Conservation (phyloP, 2,113 vertebrate genomes). For the Oreochromis spilurus region DNA sequence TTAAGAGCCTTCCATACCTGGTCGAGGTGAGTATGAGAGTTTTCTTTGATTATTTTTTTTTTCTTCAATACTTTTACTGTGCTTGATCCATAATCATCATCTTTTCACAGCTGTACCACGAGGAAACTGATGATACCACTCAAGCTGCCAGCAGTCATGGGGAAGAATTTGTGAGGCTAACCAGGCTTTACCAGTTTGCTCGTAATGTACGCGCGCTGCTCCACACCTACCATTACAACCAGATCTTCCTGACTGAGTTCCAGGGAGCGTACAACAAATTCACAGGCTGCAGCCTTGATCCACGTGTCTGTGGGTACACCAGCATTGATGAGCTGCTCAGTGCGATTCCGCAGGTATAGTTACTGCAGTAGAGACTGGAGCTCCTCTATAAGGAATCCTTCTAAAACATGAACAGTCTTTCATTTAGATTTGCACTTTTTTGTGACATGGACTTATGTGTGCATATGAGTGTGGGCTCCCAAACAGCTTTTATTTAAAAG, state of each 20-base stretch:
- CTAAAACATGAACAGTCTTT: not conserved
- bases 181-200: conserved; percentile 89
- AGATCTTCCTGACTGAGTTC: conserved; percentile 95
- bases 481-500: not conserved
- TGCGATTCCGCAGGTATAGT: conserved; percentile 86
- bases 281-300: conserved; percentile 80
- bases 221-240: conserved; percentile 97
- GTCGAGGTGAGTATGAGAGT: conserved; percentile 78
- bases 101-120: conserved; percentile 76
- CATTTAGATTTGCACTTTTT: not conserved
- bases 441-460: not conserved
- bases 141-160: not conserved
- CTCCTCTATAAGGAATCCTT: not conserved
- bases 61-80: not conserved
- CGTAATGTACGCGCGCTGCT: conserved; percentile 86
- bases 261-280: conserved; percentile 86
- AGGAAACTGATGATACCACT: conserved; percentile 27
- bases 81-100: not conserved
- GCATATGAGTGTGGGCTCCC: not conserved
- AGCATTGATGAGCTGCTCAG: conserved; percentile 86
- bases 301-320: conserved; percentile 81
- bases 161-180: conserved; percentile 85
- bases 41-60: too few relatives aligned
- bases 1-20: conserved; percentile 91
- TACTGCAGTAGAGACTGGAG: too few relatives aligned